These are phyloP conservation scores for Microcebus griseorufus DNA, from an alignment of 2,113 vertebrate genomes.

Conservation along the genomic window DNA sequence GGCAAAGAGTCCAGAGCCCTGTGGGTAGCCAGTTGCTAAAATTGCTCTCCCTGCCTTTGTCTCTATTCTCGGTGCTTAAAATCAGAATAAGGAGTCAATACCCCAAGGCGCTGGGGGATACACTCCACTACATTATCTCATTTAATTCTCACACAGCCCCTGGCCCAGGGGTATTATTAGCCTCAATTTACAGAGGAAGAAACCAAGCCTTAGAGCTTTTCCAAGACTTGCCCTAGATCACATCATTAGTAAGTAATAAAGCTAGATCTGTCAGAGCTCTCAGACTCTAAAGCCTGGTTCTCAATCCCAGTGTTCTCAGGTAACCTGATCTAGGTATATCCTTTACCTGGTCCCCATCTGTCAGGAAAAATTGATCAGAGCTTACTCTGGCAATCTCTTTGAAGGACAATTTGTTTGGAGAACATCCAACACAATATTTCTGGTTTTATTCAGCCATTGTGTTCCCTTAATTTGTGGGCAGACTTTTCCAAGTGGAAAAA, in stretches of 20 bases:
- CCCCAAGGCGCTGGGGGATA: neutral
- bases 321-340: neutral
- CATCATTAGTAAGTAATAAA: constrained; percentile 11
- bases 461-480: constrained; percentile 62
- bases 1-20: neutral
- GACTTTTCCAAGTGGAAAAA: constrained; percentile 59
- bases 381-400: constrained; percentile 1
- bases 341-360: neutral
- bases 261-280: neutral
- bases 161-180: neutral
- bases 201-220: neutral
- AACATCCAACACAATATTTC: constrained; percentile 19
- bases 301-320: neutral
- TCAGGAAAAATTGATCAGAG: neutral
- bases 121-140: neutral
- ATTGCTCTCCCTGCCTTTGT: neutral
- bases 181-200: constrained; percentile 18
- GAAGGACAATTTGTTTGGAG: constrained; percentile 52
- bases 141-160: neutral
- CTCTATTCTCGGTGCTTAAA: neutral
- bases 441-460: constrained; percentile 53
- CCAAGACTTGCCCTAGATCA: neutral
- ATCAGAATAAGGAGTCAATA: neutral
- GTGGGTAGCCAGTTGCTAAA: neutral
- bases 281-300: neutral